Conservation (phyloP, 2,113 vertebrate species). For the Typhlomys cinereus region DNA sequence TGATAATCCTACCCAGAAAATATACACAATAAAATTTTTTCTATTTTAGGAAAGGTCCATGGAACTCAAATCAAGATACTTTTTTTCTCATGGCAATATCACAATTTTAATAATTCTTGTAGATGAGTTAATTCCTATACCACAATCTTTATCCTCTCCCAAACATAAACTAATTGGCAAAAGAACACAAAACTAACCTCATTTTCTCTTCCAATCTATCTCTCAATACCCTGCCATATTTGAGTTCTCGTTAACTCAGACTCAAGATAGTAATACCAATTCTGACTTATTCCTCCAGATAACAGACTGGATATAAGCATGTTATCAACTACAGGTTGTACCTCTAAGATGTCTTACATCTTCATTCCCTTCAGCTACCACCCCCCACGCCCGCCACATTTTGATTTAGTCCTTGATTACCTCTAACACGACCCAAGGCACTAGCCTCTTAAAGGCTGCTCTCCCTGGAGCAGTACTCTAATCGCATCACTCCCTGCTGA, state of each 20-base stretch:
- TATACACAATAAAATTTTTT: background rate
- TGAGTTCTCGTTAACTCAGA: too few relatives aligned
- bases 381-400: background rate
- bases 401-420: background rate
- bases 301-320: too few relatives aligned
- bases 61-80: background rate
- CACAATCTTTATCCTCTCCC: background rate
- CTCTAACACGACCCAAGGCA: background rate
- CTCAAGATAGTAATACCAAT: too few relatives aligned
- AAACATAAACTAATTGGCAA: background rate
- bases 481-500: background rate
- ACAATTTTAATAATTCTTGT: conserved; percentile 28
- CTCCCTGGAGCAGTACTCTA: background rate
- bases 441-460: background rate
- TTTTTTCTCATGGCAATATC: background rate
- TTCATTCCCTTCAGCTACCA: background rate
- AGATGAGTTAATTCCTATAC: background rate
- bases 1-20: conserved; percentile 11
- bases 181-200: too few relatives aligned
- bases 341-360: background rate
- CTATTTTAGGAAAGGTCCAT: conserved; percentile 32
- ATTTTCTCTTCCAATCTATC: too few relatives aligned
- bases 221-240: too few relatives aligned
- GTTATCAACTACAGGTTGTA: background rate
- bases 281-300: too few relatives aligned